Conservation (phyloP, 2,797 vertebrate species). For the Clarias laeviceps region DNA sequence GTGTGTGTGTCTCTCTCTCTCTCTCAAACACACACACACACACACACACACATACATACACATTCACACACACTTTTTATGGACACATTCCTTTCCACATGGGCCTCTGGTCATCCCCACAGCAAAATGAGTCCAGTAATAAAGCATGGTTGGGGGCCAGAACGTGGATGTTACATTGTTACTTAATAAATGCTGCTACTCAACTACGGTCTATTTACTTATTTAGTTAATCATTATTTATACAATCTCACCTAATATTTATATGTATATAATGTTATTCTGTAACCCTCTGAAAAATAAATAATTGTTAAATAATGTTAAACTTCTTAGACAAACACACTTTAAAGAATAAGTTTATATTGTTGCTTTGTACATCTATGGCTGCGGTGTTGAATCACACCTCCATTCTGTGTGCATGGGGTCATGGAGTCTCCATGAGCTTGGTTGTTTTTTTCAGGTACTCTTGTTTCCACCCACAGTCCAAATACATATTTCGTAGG, state of each 20-base stretch:
- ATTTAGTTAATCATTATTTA: not conserved
- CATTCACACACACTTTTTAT: constrained; percentile 57
- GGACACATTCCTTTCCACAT: constrained; percentile 65
- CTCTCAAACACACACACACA: not conserved
- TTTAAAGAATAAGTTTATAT: not conserved
- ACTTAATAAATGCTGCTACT: constrained; percentile 65
- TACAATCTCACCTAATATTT: not conserved
- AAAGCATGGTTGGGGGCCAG: constrained; percentile 66
- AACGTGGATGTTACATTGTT: constrained; percentile 62
- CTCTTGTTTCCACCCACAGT: no score
- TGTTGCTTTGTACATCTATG: no score
- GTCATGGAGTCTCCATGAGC: no score
- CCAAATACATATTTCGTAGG: no score
- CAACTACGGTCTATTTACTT: not conserved
- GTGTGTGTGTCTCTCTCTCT: not conserved
- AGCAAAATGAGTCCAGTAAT: constrained; percentile 58
- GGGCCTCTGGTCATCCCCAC: constrained; percentile 56
- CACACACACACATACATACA: constrained; percentile 34
- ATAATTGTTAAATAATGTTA: not conserved
- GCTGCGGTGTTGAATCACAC: no score
- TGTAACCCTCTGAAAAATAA: not conserved
- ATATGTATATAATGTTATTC: not conserved
- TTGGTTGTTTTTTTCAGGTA: no score
- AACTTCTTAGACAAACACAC: not conserved
- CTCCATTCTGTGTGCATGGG: no score